A percentile compares a stretch with the other conserved stretches of the same genome.
Evolutionary conservation across 37 sponge, comb jelly and placozoan genomes (phyloP).

Genomic region (Chondrilla cf. caribensis): DNA sequence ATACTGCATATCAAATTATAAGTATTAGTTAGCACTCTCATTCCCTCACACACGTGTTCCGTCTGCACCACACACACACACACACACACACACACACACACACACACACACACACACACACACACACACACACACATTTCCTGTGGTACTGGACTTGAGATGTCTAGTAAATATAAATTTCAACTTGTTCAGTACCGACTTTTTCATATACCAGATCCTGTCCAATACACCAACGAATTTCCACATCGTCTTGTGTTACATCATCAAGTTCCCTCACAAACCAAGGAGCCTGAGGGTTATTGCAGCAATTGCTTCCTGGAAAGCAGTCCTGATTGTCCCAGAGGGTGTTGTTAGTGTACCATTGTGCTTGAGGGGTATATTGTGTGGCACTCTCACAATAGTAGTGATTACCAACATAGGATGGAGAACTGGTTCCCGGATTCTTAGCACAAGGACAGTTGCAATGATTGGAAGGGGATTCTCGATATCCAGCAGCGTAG

Average conservation of each 20-base stretch:
- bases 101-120: too few relatives aligned
- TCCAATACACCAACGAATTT: not conserved
- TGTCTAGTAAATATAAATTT: conserved; percentile 18
- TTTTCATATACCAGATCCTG: not conserved
- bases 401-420: not conserved
- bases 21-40: too few relatives aligned
- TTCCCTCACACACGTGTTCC: too few relatives aligned
- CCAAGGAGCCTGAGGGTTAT: not conserved
- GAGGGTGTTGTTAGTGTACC: not conserved
- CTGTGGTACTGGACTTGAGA: conserved; percentile 18
- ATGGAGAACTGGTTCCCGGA: not conserved
- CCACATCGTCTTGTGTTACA: not conserved
- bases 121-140: too few relatives aligned
- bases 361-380: not conserved
- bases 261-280: not conserved
- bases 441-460: conserved; percentile 5
- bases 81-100: too few relatives aligned
- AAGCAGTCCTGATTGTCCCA: conserved; percentile 7
- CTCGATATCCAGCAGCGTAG: not conserved
- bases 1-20: too few relatives aligned
- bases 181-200: not conserved
- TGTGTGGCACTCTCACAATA: not conserved
- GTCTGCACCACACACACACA: too few relatives aligned
- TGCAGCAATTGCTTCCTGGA: not conserved
- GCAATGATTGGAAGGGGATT: not conserved